phyloP scores from a whole-genome alignment of 2,888 invertebrate genomes.

The Eupithecia pulchellata region DNA sequence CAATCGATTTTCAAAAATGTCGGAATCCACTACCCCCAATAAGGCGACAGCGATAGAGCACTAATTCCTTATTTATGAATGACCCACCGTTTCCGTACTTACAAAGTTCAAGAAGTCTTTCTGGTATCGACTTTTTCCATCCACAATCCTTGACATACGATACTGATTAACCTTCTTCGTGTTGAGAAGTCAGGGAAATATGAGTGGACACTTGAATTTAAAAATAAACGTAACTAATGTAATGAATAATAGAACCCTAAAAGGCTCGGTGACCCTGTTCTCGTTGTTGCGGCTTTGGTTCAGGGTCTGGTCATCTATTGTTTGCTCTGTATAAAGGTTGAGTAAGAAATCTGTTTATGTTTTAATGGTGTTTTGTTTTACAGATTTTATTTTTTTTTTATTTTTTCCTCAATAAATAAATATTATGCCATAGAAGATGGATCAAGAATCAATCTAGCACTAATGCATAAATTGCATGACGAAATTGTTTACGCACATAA shows the following conservation, averaged over 20 bases:
- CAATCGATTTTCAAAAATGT: no score
- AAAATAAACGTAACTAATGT: not conserved
- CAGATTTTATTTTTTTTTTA: no score
- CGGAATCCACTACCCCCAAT: no score
- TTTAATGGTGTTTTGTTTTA: no score
- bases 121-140: no score
- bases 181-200: not conserved
- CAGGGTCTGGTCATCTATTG: not conserved
- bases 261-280: constrained; percentile 34
- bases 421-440: not conserved
- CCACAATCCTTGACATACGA: no score
- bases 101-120: no score
- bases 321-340: not conserved
- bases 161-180: no score
- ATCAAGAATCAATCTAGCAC: constrained; percentile 7
- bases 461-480: constrained; percentile 16
- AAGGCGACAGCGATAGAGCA: no score
- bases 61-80: no score
- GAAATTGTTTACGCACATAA: constrained; percentile 19
- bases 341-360: not conserved
- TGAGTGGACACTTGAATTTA: not conserved
- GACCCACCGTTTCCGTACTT: no score
- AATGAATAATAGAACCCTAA: constrained; percentile 24
- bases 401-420: not conserved
- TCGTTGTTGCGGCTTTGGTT: constrained; percentile 14